These are phyloP conservation scores for Apamea sordens DNA, from an alignment of 2,888 invertebrate species.

Conservation along the genomic window DNA sequence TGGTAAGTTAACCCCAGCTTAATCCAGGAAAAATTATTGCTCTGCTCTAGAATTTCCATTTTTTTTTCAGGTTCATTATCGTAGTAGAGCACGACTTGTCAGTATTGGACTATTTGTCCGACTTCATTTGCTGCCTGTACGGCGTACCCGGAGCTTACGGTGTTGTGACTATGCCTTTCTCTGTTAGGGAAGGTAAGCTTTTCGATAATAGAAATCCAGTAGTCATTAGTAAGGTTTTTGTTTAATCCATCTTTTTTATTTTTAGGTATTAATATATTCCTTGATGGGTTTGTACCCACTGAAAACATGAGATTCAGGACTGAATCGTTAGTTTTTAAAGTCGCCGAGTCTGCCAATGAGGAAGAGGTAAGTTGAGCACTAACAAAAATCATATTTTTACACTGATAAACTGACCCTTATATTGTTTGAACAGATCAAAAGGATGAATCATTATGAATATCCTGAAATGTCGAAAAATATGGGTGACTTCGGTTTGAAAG, in stretches of 20 bases:
- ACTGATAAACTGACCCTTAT: neutral
- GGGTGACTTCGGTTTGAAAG: slow-evolving; percentile 94
- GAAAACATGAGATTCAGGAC: slow-evolving; percentile 99
- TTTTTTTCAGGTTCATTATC: slow-evolving; percentile 95
- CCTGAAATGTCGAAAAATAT: slow-evolving; percentile 97
- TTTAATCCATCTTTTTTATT: slow-evolving; percentile 20
- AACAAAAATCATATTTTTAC: neutral
- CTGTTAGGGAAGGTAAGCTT: slow-evolving; percentile 97
- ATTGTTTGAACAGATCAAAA: slow-evolving; percentile 91
- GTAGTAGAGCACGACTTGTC: slow-evolving; percentile 99
- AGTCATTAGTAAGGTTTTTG: neutral
- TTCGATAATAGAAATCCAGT: neutral
- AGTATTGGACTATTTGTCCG: slow-evolving; percentile 99
- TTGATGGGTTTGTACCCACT: slow-evolving; percentile 99
- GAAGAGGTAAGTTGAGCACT: slow-evolving; percentile 92
- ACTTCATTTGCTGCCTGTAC: slow-evolving; percentile 99
- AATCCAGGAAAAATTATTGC: neutral
- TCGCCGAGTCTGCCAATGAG: slow-evolving; percentile 99
- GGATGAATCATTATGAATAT: slow-evolving; percentile 99
- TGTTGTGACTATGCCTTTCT: slow-evolving; percentile 99
- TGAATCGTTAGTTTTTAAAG: slow-evolving; percentile 98
- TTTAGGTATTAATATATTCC: slow-evolving; percentile 98
- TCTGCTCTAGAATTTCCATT: neutral
- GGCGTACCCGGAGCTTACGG: slow-evolving; percentile 99
- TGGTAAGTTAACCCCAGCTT: neutral